Percentiles rank a stretch among this genome's conserved stretches.
These are phyloP conservation scores for Hirtodrosophila histrioides DNA, from an alignment of 2,888 invertebrate genomes.

Conservation along the genomic window DNA sequence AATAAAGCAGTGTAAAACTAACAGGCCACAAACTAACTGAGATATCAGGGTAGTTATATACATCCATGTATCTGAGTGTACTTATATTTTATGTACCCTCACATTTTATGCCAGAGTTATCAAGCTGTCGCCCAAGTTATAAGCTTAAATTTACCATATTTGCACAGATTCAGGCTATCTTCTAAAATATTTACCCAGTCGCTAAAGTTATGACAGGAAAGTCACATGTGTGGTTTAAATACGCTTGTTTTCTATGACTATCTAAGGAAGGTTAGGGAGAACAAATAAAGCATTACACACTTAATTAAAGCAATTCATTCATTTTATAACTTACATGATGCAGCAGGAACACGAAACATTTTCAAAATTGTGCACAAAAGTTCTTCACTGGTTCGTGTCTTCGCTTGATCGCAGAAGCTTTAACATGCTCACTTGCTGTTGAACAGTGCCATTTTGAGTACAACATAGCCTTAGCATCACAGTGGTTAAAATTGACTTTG, in stretches of 20 bases:
- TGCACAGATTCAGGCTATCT: conserved; percentile 12
- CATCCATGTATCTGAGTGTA: no score
- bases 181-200: conserved; percentile 9
- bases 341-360: not conserved
- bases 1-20: conserved; percentile 14
- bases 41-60: not conserved
- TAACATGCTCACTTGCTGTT: conserved; percentile 2
- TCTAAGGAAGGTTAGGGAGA: no score
- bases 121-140: conserved; percentile 2
- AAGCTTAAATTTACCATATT: conserved; percentile 18
- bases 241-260: no score
- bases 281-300: no score
- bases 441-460: conserved; percentile 31
- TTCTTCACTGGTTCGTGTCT: conserved; percentile 40
- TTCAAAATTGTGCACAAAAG: not conserved
- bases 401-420: conserved; percentile 26
- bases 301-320: no score
- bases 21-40: not conserved
- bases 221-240: conserved; percentile 18
- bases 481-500: no score
- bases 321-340: not conserved
- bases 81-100: not conserved
- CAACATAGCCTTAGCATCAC: conserved; percentile 1
- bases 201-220: conserved; percentile 16
- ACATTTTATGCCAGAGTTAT: conserved; percentile 6